Base-by-base conservation (phyloP, 2,888 invertebrate species). In the Formica aserva region DNA sequence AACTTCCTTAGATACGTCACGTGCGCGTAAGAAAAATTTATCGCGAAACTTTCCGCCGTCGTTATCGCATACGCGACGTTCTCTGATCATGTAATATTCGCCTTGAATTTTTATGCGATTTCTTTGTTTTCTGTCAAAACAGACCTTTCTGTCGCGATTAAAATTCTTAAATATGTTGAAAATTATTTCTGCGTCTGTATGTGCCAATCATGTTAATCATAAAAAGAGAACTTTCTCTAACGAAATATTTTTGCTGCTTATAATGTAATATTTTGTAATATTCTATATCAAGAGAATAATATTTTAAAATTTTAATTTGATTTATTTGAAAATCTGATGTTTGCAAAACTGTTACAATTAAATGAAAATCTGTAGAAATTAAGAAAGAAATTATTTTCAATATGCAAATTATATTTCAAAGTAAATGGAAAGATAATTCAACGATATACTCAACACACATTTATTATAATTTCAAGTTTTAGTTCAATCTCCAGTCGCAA, bases 1-100 rank as follows among this genome's bases (percentile, higher is more conserved):
- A 76, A 76, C 67, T 66, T 66, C 11, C 38, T 76, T 38, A 52
- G 26, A 66, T 75, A 63, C 32, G n/a, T 48, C 15, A 45, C 29
- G 45, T 1, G 18, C 13, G 69, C 57, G 55, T 11, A 22, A 41
- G 57, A 41, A 78, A 60, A 71, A 78, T 78, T 45, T 32, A 78
- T 71, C 41, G 78, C 11, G 11, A 15, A 78, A 69, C 57, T 80
- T 71, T 15, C 18, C 75, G 15, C 3, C n/a, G 13, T 29, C 32
- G 32, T 69, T 69, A 57, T 78, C 32, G 45, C 22, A 29, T 18
- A 29, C 32, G 41, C 45, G 57, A 57, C 35, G 18, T 38, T 66
- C 38, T 3, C n/a, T 38, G 29, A 77, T 41, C 38, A 15, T n/a
- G 26, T 18, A 29, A 41, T 29, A 41, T 22, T 63, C 13, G 76